phyloP scores from a whole-genome alignment of 2,888 invertebrate genomes.

The Pinctada fucata region DNA sequence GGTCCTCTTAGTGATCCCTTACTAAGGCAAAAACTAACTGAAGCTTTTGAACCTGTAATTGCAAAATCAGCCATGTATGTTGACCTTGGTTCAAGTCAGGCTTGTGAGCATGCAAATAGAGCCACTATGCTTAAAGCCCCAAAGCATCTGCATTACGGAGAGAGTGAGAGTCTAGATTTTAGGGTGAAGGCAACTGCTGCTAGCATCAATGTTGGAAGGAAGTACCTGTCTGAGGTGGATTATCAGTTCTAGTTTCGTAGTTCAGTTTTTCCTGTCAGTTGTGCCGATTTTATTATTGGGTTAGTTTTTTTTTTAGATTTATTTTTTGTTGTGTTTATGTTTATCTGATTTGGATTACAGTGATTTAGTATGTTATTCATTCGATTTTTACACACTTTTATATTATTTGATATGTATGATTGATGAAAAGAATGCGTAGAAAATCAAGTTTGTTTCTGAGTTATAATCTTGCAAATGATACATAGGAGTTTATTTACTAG shows the following conservation, averaged over 20 bases:
- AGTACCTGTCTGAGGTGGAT: slow-evolving; percentile 24
- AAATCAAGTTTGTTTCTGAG: too few relatives aligned
- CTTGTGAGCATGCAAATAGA: slow-evolving; percentile 38
- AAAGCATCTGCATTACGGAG: slow-evolving; percentile 36
- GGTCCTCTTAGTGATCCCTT: neutral
- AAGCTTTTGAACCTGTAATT: slow-evolving; percentile 24
- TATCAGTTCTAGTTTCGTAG: slow-evolving; percentile 4
- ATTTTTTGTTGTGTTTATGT: neutral
- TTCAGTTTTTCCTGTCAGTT: neutral
- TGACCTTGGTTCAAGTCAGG: slow-evolving; percentile 38
- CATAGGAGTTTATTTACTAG: too few relatives aligned
- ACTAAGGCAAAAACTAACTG: slow-evolving; percentile 6
- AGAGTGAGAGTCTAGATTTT: neutral
- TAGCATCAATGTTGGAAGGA: slow-evolving; percentile 26
- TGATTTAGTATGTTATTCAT: too few relatives aligned
- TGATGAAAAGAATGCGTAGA: too few relatives aligned
- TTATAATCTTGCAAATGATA: too few relatives aligned
- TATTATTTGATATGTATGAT: too few relatives aligned
- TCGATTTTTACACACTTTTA: too few relatives aligned
- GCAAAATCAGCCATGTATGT: slow-evolving; percentile 21
- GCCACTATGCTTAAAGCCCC: slow-evolving; percentile 34
- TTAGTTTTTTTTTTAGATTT: neutral
- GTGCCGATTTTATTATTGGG: neutral
- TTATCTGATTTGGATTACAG: too few relatives aligned
- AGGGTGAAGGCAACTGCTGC: slow-evolving; percentile 33